Base-by-base conservation (phyloP, 2,797 vertebrate species). In the Orientallactaga sibirica region DNA sequence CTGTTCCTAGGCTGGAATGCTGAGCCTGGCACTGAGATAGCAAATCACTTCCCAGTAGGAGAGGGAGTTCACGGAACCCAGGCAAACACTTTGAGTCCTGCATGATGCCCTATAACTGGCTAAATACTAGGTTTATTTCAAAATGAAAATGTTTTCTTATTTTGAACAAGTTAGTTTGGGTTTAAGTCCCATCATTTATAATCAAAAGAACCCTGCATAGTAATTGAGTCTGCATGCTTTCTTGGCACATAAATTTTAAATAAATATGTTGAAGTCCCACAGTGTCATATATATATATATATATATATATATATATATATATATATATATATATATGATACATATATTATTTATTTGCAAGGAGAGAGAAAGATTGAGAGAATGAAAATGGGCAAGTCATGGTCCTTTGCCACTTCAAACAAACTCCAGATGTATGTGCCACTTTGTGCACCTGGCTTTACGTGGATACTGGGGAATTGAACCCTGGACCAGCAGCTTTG, bases 191-290 rank as follows among this genome's bases (percentile, higher is more conserved):
- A 18, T 43, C 29, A 85, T 58, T 90, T 82, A 33, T 58, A 75
- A 94, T 81, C 3, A 84, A 86, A 96, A 77, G 55, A 83, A 86
- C 0, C 0, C 24, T 41, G 25, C 52, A 70, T 55, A 95, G 90
- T 43, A 93, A 58, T 58, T 16, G 29, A 29, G 3, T 78, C 75
- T 22, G 41, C 10, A 81, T 64, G 75, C 19, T 85, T 88, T 91
- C 48, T 24, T 33, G 62, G 61, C 18, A 73, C 78, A 41, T 27
- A 64, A 37, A 75, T 64, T 75, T 48, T 29, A 86, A 75, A 64
- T 74, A 48, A 20, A 18, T 29, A 61, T 85, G 48, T 73, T 86
- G 24, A 75, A 61, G 68, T 48, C 37, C 76, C 16, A 93, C 12
- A 66, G 19, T 52, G 7, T 64, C 33, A 37, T 37, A 37, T 37